Conservation (phyloP, 2,113 vertebrate genomes). For the Seriola dumerili region DNA sequence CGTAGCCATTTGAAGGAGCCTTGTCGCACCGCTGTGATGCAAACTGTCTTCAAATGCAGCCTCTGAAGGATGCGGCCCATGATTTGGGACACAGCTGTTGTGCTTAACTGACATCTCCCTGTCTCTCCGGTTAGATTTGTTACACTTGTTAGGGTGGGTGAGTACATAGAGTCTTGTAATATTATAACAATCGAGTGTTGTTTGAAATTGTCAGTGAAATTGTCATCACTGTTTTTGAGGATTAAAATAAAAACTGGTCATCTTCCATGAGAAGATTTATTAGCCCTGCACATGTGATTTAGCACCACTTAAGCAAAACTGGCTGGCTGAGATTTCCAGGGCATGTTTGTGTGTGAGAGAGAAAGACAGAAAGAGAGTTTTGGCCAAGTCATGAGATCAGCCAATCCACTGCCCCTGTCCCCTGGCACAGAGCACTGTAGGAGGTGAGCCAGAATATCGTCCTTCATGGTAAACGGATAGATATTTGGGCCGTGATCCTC, state of each 20-base stretch:
- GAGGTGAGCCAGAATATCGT: constrained; percentile 33
- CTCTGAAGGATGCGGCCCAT: too few species aligned
- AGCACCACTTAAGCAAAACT: constrained; percentile 17
- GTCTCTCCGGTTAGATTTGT: too few species aligned
- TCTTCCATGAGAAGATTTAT: constrained; percentile 3
- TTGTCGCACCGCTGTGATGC: too few species aligned
- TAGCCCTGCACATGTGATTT: constrained; percentile 40
- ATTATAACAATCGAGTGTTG: not conserved
- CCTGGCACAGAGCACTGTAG: constrained; percentile 35
- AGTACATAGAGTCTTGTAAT: not conserved
- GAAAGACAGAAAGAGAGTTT: not conserved
- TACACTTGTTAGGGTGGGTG: too few species aligned
- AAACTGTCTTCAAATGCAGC: too few species aligned
- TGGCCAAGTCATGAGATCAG: constrained; percentile 38
- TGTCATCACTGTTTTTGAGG: not conserved
- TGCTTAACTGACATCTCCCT: too few species aligned
- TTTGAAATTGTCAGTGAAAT: not conserved
- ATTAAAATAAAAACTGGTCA: not conserved
- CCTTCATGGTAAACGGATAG: constrained; percentile 16
- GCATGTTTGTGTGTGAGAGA: constrained; percentile 10
- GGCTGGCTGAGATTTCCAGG: not conserved
- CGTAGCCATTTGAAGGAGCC: too few species aligned
- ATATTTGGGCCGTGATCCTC: constrained; percentile 28
- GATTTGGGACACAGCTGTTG: too few species aligned
- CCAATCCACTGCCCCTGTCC: constrained; percentile 10